Base-by-base conservation (phyloP, 2,797 vertebrate genomes). In the Falco columbarius region DNA sequence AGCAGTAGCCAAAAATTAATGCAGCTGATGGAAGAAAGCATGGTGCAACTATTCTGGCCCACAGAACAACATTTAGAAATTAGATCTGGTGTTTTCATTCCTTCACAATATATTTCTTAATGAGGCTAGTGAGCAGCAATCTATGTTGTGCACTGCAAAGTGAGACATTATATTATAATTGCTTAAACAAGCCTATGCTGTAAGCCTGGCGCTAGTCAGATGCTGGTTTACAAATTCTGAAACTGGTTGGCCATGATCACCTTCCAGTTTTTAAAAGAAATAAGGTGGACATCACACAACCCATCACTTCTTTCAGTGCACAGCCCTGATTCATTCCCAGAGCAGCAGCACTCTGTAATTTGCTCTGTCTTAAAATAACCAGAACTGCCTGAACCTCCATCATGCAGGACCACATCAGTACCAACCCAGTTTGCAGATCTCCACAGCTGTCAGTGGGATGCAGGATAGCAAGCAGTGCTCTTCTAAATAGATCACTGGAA, bases 1-100 rank as follows among this genome's bases (percentile, higher is more conserved):
- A 89, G 71, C 90, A 89, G 59, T 80, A 90, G 74, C 68, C 92
- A 80, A 95, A 91, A 89, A 92, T 93, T 89, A 96, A 93, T 93
- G 90, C 74, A 80, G 55, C 17, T 83, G 92, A 93, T 0, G 0
- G 90, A 62, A 82, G 68, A 93, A 79, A 49, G 84, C 84, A 30
- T 51, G 58, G 86, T 88, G 68, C 76, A 95, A 56, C 76, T 59
- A 15, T 80, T 85, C 73, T 73, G 59, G 65, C 42, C 71, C 14
- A 13, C 83, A 63, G 32, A 75, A 42, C 71, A 73, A 51, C 73
- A 56, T 83, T 86, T 90, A 51, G 12, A 86, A 82, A 90, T 90
- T 75, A 86, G 49, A 75, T 52, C 67, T 86, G 79, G 75, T 93
- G 51, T 79, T 96, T 95, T 72, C 90, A 71, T 92, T 92, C 95